phyloP scores from a whole-genome alignment of 2,797 vertebrate genomes.

The Austrolebias charrua region DNA sequence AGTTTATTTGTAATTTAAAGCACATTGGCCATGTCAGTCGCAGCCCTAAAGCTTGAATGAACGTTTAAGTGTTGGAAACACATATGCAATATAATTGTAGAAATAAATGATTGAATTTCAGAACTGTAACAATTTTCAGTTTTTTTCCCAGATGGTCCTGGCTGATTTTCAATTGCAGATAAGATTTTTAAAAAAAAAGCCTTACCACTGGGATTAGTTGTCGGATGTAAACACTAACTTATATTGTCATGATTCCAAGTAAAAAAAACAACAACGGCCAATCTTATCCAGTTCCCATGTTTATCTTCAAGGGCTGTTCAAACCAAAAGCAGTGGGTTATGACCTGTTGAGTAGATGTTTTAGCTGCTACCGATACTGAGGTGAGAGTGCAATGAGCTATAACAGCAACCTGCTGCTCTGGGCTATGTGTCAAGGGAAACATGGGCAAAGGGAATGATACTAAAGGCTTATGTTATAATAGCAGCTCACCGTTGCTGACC shows the following conservation, averaged over 20 bases:
- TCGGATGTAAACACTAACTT: not conserved
- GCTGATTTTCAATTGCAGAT: no score
- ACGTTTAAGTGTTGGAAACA: not conserved
- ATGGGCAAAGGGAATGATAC: not conserved
- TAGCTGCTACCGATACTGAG: conserved; percentile 24
- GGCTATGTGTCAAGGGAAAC: conserved; percentile 8
- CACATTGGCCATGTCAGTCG: conserved; percentile 4
- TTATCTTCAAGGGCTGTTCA: conserved; percentile 10
- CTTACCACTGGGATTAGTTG: no score
- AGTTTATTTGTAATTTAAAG: conserved; percentile 1
- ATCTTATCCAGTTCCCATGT: conserved; percentile 9
- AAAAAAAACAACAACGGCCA: not conserved
- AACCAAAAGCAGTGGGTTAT: conserved; percentile 15
- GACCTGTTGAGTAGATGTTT: conserved; percentile 33
- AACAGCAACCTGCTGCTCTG: conserved; percentile 22
- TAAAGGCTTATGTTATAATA: not conserved
- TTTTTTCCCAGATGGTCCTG: no score
- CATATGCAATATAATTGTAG: not conserved
- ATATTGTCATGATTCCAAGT: not conserved
- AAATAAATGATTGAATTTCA: not conserved
- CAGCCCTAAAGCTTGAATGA: not conserved
- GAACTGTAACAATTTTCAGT: not conserved
- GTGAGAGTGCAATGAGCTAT: conserved; percentile 15
- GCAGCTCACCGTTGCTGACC: conserved; percentile 12
- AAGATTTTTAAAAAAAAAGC: no score